These are phyloP conservation scores for Hydrotaea diabolus DNA, from an alignment of 2,888 invertebrate species.

Conservation along the genomic window DNA sequence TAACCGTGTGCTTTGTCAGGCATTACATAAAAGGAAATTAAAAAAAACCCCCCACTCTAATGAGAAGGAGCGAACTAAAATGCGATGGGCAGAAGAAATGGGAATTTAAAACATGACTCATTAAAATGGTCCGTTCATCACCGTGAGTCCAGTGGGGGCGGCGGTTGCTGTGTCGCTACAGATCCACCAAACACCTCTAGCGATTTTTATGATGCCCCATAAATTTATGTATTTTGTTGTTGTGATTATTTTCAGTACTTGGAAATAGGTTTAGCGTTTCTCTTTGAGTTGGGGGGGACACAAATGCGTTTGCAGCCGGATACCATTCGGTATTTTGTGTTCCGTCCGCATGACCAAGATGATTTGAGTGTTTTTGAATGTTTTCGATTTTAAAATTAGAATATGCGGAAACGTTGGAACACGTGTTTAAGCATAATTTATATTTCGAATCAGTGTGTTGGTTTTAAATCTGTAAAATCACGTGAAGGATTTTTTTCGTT, in stretches of 20 bases:
- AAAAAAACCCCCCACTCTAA: neutral
- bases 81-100: constrained; percentile 19
- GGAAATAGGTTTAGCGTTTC: neutral
- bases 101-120: constrained; percentile 59
- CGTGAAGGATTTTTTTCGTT: no score
- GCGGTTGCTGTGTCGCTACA: neutral
- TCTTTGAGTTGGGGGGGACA: neutral
- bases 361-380: neutral
- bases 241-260: neutral
- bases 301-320: no score
- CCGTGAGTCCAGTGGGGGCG: constrained; percentile 17
- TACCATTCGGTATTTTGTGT: neutral
- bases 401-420: neutral
- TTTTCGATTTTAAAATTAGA: neutral
- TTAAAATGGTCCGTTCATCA: constrained; percentile 54
- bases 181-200: constrained; percentile 4
- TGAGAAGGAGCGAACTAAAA: neutral
- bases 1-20: constrained; percentile 19
- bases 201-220: constrained; percentile 38
- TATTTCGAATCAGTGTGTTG: no score
- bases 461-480: no score
- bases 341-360: neutral
- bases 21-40: constrained; percentile 50
- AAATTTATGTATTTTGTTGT: constrained; percentile 42
- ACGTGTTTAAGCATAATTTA: no score